Evolutionary conservation across 1,140 invertebrate genomes (phyloP).

Genomic region (Rhyzopertha dominica): DNA sequence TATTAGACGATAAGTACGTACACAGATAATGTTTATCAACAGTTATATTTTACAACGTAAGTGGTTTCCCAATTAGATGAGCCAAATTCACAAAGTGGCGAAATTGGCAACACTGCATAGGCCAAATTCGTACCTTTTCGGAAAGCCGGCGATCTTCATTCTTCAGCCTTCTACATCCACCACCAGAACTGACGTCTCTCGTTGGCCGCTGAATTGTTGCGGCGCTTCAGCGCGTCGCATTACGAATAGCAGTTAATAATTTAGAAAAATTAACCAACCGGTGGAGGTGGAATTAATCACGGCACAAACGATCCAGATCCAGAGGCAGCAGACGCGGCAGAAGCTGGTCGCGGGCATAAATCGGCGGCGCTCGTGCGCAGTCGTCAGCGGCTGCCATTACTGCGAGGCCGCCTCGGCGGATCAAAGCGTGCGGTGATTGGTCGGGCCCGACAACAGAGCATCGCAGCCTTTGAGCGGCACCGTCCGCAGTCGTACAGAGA

Average conservation of each 20-base stretch:
- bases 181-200: neutral
- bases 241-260: constrained; percentile 38
- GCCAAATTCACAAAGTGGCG: too few relatives aligned
- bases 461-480: constrained; percentile 24
- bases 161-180: too few relatives aligned
- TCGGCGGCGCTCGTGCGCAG: constrained; percentile 42
- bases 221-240: constrained; percentile 17
- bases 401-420: constrained; percentile 44
- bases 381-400: constrained; percentile 46
- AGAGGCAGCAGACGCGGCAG: constrained; percentile 9
- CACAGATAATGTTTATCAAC: too few relatives aligned
- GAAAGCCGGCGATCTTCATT: too few relatives aligned
- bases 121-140: too few relatives aligned
- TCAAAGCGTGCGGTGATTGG: constrained; percentile 43
- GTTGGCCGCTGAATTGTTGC: neutral
- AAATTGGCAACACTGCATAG: too few relatives aligned
- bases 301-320: constrained; percentile 33
- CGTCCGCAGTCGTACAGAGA: constrained; percentile 22
- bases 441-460: constrained; percentile 39
- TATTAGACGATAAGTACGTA: too few relatives aligned
- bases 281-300: constrained; percentile 41
- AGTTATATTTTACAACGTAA: too few relatives aligned
- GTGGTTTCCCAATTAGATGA: too few relatives aligned
- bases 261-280: constrained; percentile 41
- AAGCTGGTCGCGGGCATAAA: constrained; percentile 18